phyloP scores from a whole-genome alignment of 2,888 invertebrate species.

The Ochropleura leucogaster region DNA sequence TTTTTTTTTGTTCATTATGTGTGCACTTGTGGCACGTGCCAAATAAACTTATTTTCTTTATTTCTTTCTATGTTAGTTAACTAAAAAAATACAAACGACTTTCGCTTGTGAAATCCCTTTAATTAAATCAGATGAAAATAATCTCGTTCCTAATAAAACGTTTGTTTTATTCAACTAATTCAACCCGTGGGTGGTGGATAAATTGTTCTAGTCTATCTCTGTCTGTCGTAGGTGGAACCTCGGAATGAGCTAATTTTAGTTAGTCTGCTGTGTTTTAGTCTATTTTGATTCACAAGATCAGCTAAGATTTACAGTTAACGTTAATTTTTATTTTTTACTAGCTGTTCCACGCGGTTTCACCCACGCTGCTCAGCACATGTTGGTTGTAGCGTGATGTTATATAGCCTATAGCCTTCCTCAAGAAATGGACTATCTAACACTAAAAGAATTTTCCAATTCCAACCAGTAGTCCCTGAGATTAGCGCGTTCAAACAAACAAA shows the following conservation, averaged over 20 bases:
- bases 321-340: too few relatives aligned
- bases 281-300: not conserved
- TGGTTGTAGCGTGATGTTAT: too few relatives aligned
- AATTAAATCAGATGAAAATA: slow-evolving; percentile 2
- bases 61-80: not conserved
- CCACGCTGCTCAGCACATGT: too few relatives aligned
- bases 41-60: too few relatives aligned
- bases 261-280: slow-evolving; percentile 3
- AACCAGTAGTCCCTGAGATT: too few relatives aligned
- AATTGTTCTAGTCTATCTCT: slow-evolving; percentile 4
- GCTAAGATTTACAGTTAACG: not conserved
- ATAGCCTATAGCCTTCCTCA: too few relatives aligned
- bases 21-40: too few relatives aligned
- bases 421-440: too few relatives aligned
- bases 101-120: not conserved
- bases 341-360: too few relatives aligned
- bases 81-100: not conserved
- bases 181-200: slow-evolving; percentile 16
- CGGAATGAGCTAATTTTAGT: slow-evolving; percentile 17
- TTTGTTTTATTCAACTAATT: slow-evolving; percentile 17
- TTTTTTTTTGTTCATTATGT: too few relatives aligned
- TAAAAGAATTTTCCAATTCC: too few relatives aligned
- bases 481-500: too few relatives aligned
- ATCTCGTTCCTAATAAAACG: not conserved
- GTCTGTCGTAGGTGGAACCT: not conserved